phyloP scores from a whole-genome alignment of 1,140 invertebrate species.

The Drosophila saltans region DNA sequence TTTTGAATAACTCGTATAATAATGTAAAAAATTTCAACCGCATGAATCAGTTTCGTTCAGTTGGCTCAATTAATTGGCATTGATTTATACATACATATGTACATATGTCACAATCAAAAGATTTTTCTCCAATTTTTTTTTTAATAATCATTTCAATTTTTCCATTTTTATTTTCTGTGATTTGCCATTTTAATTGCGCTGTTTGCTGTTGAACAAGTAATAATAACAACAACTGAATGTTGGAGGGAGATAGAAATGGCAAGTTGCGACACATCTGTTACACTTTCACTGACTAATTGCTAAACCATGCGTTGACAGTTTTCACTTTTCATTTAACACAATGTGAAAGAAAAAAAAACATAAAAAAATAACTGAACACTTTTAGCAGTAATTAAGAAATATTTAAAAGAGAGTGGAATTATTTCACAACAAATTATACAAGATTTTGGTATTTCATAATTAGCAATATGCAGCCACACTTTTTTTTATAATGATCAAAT shows the following conservation, averaged over 20 bases:
- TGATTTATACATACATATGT: conserved; percentile 56
- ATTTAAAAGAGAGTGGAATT: not conserved
- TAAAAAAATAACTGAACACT: not conserved
- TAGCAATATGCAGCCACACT: not conserved
- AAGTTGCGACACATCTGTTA: conserved; percentile 49
- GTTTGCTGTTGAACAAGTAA: conserved; percentile 15
- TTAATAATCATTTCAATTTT: conserved; percentile 31
- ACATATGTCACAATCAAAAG: conserved; percentile 31
- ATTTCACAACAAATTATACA: no score
- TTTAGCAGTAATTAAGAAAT: not conserved
- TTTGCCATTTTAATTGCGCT: conserved; percentile 54
- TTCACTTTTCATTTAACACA: conserved; percentile 64
- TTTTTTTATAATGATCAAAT: not conserved
- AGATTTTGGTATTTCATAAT: not conserved
- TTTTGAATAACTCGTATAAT: not conserved
- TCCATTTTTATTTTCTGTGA: conserved; percentile 36
- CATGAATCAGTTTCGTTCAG: conserved; percentile 55
- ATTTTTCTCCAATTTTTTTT: conserved; percentile 16
- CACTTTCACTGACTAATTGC: conserved; percentile 71
- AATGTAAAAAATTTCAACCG: conserved; percentile 11
- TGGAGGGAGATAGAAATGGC: conserved; percentile 2
- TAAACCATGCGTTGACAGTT: conserved; percentile 59
- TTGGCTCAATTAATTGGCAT: conserved; percentile 54
- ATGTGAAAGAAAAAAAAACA: conserved; percentile 22
- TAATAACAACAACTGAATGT: not conserved